phyloP scores from a whole-genome alignment of 2,888 invertebrate genomes.

The Leptinotarsa haldemani region DNA sequence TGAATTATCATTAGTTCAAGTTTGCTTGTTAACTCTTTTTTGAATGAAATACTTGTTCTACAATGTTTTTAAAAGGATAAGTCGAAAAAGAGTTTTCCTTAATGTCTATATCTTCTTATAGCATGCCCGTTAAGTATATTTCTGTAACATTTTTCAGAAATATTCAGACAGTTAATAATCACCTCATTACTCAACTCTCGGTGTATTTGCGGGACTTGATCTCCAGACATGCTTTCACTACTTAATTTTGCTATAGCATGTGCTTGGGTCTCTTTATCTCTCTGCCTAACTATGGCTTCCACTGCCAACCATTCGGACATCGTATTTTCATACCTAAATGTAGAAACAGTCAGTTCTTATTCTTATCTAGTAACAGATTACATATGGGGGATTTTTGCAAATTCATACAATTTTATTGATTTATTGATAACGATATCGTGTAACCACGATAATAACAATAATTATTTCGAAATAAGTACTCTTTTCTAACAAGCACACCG shows the following conservation, averaged over 20 bases:
- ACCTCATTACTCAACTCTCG: conserved; percentile 70
- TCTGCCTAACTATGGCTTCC: conserved; percentile 88
- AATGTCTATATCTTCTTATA: not conserved
- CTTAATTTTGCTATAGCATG: conserved; percentile 88
- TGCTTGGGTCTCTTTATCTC: conserved; percentile 85
- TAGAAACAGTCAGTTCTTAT: not conserved
- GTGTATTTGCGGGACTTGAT: conserved; percentile 62
- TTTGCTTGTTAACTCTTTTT: not conserved
- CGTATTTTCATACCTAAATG: conserved; percentile 81
- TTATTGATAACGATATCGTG: no score
- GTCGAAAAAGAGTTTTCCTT: not conserved
- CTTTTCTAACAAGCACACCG: no score
- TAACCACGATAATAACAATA: no score
- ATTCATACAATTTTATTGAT: no score
- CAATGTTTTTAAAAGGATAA: not conserved
- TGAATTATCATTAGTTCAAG: conserved; percentile 24
- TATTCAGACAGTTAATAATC: conserved; percentile 40
- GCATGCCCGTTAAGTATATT: not conserved
- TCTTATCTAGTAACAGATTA: no score
- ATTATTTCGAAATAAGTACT: no score
- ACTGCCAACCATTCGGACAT: conserved; percentile 97
- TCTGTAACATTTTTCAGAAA: conserved; percentile 12
- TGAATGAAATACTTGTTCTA: no score
- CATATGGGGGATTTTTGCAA: no score
- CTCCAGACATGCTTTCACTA: conserved; percentile 75